Evolutionary conservation across 92 coral and sea anemone genomes (phyloP).

Genomic region (Muricea muricata): DNA sequence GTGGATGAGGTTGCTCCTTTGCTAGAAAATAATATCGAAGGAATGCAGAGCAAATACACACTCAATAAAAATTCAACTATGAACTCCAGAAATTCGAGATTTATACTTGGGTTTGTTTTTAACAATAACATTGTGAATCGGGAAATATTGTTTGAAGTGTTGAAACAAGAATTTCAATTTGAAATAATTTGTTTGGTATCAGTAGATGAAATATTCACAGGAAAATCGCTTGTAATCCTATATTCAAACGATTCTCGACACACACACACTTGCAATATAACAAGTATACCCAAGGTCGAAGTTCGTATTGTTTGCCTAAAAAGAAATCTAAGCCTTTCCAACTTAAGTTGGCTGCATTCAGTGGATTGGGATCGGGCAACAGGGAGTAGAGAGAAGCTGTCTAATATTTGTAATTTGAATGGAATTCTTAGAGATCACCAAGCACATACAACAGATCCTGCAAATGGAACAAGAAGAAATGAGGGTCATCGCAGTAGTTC

Average conservation of each 20-base stretch:
- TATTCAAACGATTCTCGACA: neutral
- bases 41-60: neutral
- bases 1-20: slow-evolving; percentile 5
- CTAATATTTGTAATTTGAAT: neutral
- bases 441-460: neutral
- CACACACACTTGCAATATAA: neutral
- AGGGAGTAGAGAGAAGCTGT: neutral
- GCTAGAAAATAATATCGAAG: neutral
- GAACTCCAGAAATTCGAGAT: neutral
- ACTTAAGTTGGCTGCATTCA: neutral
- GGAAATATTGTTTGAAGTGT: neutral
- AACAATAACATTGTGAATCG: neutral
- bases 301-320: slow-evolving; percentile 14
- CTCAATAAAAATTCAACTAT: neutral
- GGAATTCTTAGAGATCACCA: neutral
- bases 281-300: neutral
- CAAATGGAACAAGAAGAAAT: neutral
- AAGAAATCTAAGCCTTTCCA: slow-evolving; percentile 11
- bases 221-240: slow-evolving; percentile 7
- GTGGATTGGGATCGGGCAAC: neutral
- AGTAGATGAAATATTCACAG: neutral
- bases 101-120: neutral
- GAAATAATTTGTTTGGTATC: neutral
- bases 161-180: slow-evolving; percentile 1
- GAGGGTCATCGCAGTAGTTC: neutral